Conservation (phyloP, 2,888 invertebrate genomes). For the Polydrusus cervinus region DNA sequence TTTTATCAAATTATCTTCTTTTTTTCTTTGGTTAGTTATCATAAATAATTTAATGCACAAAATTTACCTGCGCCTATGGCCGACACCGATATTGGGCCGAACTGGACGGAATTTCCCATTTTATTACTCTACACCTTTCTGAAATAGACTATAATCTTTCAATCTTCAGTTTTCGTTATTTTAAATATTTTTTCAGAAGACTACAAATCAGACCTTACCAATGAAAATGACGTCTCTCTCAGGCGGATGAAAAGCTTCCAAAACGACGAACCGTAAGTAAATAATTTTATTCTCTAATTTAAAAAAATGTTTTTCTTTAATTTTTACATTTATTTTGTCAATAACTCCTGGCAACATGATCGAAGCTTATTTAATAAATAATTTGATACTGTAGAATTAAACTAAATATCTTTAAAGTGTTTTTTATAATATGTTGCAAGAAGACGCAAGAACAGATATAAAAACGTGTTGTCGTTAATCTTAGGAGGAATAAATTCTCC, state of each 20-base stretch:
- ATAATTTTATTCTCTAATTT: neutral
- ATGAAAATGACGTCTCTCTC: conserved; percentile 80
- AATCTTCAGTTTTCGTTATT: too few relatives aligned
- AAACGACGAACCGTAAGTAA: conserved; percentile 89
- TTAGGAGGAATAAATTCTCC: neutral
- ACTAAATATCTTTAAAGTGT: neutral
- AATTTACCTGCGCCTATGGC: too few relatives aligned
- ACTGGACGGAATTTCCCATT: too few relatives aligned
- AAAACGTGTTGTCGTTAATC: neutral
- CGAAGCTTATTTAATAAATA: conserved; percentile 27
- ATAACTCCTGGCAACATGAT: conserved; percentile 41
- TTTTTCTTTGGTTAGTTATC: too few relatives aligned
- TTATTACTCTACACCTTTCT: too few relatives aligned
- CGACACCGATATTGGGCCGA: too few relatives aligned
- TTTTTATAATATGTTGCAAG: neutral
- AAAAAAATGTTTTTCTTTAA: neutral
- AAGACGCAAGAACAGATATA: neutral
- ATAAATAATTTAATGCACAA: too few relatives aligned
- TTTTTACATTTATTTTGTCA: conserved; percentile 27
- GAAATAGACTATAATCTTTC: too few relatives aligned
- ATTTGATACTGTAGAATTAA: conserved; percentile 27
- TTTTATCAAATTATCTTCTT: too few relatives aligned
- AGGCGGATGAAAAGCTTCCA: conserved; percentile 91
- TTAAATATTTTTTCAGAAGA: conserved; percentile 73
- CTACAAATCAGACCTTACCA: conserved; percentile 63